Evolutionary conservation across 2,888 invertebrate species (phyloP), one percentile per base, ranked within the genome.

Genomic region (Azorinus chamasolen): DNA sequence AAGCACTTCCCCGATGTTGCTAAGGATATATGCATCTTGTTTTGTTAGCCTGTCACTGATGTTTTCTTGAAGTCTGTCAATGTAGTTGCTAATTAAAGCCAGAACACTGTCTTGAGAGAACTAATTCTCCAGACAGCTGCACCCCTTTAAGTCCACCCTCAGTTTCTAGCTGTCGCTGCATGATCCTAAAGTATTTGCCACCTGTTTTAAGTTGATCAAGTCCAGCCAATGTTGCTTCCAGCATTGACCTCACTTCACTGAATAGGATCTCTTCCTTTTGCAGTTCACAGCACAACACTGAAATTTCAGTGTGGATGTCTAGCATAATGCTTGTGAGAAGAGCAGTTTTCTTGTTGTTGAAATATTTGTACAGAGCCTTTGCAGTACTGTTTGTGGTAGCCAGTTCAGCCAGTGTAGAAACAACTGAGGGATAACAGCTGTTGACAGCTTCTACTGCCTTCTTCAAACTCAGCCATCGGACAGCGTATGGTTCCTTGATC

Each of bases 401-500:
- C 37, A 50, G 37, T 24, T 63, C 63, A 50, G 51, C 10, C 24
- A 63, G 22, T 12, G 51, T 41, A 14, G 39, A 25, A 8, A 63
- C 51, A 51, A 51, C 25, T 16, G 63, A 63, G 8, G 63, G 63
- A 25, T 63, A 51, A 41, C 51, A 51, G 16, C n/a, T 18, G 41
- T 51, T 5, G 4, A 63, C 63, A 6, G 37, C 39, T 25, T 51
- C 43, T 8, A 63, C 51, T 22, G 63, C 63, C 14, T 18, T 63
- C 24, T 24, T 59, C 46, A 46, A 27, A 25, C 63, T 51, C 14
- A 63, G 39, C 63, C 51, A 63, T 20, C 51, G 32, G 14, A 62
- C 50, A 20, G n/a, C 39, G 39, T 63, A 51, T 50, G 51, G 63
- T 50, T 63, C 63, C 25, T 63, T 51, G 16, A 59, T 45, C 24